phyloP scores from a whole-genome alignment of 2,797 vertebrate species.

The Microtus obscurus region DNA sequence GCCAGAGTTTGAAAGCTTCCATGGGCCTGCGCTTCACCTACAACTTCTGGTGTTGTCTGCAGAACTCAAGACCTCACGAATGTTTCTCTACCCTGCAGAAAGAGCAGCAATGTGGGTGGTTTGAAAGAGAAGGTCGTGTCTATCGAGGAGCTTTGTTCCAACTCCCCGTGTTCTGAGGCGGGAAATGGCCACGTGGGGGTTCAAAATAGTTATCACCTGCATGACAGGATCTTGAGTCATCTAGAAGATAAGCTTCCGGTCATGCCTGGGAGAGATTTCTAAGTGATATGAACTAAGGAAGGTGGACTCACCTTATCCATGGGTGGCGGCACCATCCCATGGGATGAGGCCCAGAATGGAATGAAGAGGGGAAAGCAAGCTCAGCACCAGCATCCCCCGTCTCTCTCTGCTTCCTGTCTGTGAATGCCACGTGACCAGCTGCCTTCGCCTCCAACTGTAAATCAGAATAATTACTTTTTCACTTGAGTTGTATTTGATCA shows the following conservation, averaged over 20 bases:
- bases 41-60: background rate
- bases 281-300: background rate
- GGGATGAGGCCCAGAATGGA: background rate
- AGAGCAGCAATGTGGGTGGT: background rate
- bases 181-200: background rate
- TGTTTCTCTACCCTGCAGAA: background rate
- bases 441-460: background rate
- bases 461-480: background rate
- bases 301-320: background rate
- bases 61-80: background rate
- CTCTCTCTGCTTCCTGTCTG: background rate
- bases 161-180: accelerated
- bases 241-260: background rate
- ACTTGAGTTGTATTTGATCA: background rate
- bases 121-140: accelerated
- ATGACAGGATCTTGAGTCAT: background rate
- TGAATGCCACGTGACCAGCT: background rate
- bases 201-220: background rate
- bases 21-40: background rate
- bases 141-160: background rate
- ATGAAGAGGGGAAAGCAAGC: background rate
- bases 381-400: background rate
- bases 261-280: background rate
- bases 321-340: background rate
- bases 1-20: background rate